Evolutionary conservation across 1,140 invertebrate species (phyloP).

Genomic region (Drosophila repletoides): DNA sequence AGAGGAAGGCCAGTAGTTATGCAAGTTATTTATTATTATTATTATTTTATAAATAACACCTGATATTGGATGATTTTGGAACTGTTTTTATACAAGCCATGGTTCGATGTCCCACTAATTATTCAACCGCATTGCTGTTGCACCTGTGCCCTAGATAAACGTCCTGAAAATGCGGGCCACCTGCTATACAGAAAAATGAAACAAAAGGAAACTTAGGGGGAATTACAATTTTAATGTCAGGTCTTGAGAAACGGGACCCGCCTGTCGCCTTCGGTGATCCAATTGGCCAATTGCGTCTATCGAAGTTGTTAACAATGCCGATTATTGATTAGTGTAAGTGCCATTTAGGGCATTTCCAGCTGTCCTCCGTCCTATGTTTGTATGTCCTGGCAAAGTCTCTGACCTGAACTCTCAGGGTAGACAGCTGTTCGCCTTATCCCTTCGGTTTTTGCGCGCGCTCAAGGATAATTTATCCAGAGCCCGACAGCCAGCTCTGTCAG

Average conservation of each 20-base stretch:
- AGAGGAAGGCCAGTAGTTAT: too few species aligned
- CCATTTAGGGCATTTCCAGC: conserved; percentile 43
- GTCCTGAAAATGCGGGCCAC: conserved; percentile 34
- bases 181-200: conserved; percentile 30
- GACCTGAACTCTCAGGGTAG: conserved; percentile 10
- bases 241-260: conserved; percentile 2
- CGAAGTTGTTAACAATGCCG: conserved; percentile 24
- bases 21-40: too few species aligned
- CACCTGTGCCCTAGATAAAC: conserved; percentile 24
- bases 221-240: conserved; percentile 46
- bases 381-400: neutral
- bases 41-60: too few species aligned
- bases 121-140: conserved; percentile 52
- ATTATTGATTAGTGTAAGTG: conserved; percentile 75
- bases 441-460: conserved; percentile 29
- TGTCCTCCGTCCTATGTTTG: neutral
- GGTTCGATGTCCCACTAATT: too few species aligned
- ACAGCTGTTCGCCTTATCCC: conserved; percentile 68
- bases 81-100: too few species aligned
- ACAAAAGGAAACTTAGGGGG: conserved; percentile 13
- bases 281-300: conserved; percentile 58
- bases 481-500: too few species aligned
- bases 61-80: too few species aligned
- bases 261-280: conserved; percentile 23
- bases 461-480: conserved; percentile 30